Conservation (phyloP, 2,797 vertebrate species). For the Phyllotis vaccarum region DNA sequence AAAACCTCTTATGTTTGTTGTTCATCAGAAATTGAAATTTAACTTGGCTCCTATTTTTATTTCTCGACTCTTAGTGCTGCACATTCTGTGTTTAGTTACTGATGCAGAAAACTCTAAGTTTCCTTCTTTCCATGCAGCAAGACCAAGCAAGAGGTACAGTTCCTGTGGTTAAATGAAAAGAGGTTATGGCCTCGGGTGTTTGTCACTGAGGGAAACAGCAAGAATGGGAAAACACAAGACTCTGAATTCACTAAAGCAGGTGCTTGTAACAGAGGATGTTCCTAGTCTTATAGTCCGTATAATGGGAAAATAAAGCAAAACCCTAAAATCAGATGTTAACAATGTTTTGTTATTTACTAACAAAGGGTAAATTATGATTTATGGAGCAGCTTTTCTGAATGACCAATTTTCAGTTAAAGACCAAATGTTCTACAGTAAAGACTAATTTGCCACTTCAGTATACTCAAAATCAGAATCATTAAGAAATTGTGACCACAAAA, state of each 20-base stretch:
- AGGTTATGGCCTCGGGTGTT: rapidly evolving
- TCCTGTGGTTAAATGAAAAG: neutral
- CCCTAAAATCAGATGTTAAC: neutral
- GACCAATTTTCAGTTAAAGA: neutral
- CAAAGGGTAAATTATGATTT: neutral
- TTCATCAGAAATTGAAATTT: constrained; percentile 40
- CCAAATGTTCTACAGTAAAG: neutral
- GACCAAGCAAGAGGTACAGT: neutral
- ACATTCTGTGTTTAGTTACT: neutral
- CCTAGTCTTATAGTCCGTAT: neutral
- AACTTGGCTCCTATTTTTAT: neutral
- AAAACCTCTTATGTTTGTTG: neutral
- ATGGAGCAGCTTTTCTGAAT: neutral
- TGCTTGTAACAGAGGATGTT: neutral
- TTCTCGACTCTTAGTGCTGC: neutral
- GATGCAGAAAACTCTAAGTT: neutral
- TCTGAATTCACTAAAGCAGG: neutral
- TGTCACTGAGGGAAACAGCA: neutral
- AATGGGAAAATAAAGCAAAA: neutral
- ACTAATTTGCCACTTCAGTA: neutral
- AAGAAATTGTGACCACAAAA: neutral
- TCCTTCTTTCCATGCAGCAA: neutral
- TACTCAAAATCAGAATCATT: constrained; percentile 11
- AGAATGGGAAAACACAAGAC: neutral
- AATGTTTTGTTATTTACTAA: neutral